Evolutionary conservation across 2,113 vertebrate species (phyloP).

Genomic region (Eurypyga helias): DNA sequence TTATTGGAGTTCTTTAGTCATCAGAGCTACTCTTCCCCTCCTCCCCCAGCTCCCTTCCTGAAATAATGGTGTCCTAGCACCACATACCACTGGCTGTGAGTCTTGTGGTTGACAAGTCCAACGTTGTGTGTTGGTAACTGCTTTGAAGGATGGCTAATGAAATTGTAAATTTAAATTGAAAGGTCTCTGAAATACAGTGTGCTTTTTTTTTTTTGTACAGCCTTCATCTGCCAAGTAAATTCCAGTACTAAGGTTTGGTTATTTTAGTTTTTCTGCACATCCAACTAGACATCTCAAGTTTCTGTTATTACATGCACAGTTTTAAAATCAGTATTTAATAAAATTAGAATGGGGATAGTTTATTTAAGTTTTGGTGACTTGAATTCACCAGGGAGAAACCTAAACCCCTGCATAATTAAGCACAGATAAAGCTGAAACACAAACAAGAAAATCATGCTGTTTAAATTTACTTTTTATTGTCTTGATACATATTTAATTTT

Average conservation of each 20-base stretch:
- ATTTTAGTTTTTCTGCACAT: slow-evolving; percentile 41
- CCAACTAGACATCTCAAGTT: slow-evolving; percentile 36
- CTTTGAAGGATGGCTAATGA: slow-evolving; percentile 40
- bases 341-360: slow-evolving; percentile 41
- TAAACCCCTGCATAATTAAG: slow-evolving; percentile 39
- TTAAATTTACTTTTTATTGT: slow-evolving; percentile 39
- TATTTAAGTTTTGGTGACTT: slow-evolving; percentile 57
- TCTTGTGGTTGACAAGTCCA: not conserved
- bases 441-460: slow-evolving; percentile 51
- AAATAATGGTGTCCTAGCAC: slow-evolving; percentile 4
- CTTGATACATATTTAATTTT: slow-evolving; percentile 21
- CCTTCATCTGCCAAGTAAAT: slow-evolving; percentile 18
- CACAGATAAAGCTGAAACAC: slow-evolving; percentile 59
- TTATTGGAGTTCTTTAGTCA: not conserved
- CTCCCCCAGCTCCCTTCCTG: not conserved
- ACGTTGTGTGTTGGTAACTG: not conserved
- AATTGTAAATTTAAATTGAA: slow-evolving; percentile 52
- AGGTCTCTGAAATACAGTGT: not conserved
- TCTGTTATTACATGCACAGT: slow-evolving; percentile 51
- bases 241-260: slow-evolving; percentile 21
- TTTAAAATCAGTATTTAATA: slow-evolving; percentile 56
- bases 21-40: not conserved
- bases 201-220: not conserved
- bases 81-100: not conserved
- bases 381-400: slow-evolving; percentile 47